Evolutionary conservation across 2,113 vertebrate genomes (phyloP), one percentile per base, ranked within the genome.

Genomic region (chimpanzee (Pan troglodytes)): DNA sequence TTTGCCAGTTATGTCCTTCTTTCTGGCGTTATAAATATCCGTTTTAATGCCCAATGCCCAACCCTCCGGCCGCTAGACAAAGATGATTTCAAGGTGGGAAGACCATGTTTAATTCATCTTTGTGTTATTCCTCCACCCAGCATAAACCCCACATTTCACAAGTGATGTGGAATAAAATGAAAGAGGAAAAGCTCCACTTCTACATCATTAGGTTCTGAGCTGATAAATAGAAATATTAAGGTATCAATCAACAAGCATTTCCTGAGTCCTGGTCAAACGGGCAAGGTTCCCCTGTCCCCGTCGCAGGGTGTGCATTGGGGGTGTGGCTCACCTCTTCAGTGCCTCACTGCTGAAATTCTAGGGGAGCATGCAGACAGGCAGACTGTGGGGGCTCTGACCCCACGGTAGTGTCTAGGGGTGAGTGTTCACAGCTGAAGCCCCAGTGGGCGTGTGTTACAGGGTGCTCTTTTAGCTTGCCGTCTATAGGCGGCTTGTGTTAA

Each of bases 281-380:
- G 27, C 10, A 30, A 64, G 27, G 11, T 64, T 30, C 27, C 61
- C 61, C 13, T 64, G 61, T 64, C 27, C 61, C 5, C 27, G 11
- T 5, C 5, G 0, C 27, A 64, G 27, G 61, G 27, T 0, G 11
- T 30, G 27, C 61, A 64, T 5, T 64, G 10, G 27, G 27, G 25
- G 11, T 57, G 27, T 30, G 61, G 61, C 61, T 64, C 27, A 64
- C 11, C 12, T 64, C 12, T 30, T 64, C 27, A 30, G 61, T 64
- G 5, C 61, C 27, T 11, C 5, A 25, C 27, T 64, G 27, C 61
- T 64, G 25, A 27, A 30, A 30, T 30, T 64, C 61, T 30, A 64
- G 27, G 61, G 27, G 11, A 30, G 25, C 61, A 64, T 64, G 30
- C 11, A 64, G 61, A 13, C 11, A 64, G 61, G 61, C 12, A 64